Evolutionary conservation across 2,113 vertebrate species (phyloP).

Genomic region (Pontoporia blainvillei): DNA sequence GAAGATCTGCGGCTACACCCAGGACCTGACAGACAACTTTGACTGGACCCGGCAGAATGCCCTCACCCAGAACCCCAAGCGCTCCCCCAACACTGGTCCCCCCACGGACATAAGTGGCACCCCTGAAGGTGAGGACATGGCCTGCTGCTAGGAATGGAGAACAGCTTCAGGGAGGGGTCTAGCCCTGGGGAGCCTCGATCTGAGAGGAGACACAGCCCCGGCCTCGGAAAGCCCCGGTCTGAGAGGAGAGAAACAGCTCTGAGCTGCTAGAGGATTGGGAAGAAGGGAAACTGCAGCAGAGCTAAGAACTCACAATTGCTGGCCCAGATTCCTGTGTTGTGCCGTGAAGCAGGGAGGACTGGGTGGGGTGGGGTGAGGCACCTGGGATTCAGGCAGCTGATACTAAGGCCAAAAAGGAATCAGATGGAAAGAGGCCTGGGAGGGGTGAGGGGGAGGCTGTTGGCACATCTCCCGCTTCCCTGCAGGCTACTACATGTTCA

Average conservation of each 20-base stretch:
- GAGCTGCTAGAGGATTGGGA: neutral
- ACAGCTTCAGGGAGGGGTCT: neutral
- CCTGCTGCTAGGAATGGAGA: neutral
- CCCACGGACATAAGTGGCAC: slow-evolving; percentile 93
- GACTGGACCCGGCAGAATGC: slow-evolving; percentile 97
- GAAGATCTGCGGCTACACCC: slow-evolving; percentile 94
- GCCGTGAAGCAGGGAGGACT: neutral
- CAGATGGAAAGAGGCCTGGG: neutral
- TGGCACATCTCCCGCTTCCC: neutral
- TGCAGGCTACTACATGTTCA: slow-evolving; percentile 98
- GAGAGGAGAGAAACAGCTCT: neutral
- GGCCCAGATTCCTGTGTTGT: neutral
- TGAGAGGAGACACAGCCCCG: neutral
- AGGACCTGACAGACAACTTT: slow-evolving; percentile 94
- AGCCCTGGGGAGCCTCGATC: neutral
- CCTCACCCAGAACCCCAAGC: slow-evolving; percentile 93
- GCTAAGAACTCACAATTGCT: neutral
- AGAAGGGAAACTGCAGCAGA: neutral
- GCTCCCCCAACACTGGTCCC: slow-evolving; percentile 94
- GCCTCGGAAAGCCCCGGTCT: neutral
- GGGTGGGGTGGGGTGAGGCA: neutral
- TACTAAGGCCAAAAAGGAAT: neutral
- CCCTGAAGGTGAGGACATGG: slow-evolving; percentile 86
- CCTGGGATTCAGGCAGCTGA: neutral
- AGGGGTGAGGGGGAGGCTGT: neutral